Evolutionary conservation across 2,797 vertebrate genomes (phyloP), one percentile per base, ranked within the genome.

Genomic region (Dipus sagitta): DNA sequence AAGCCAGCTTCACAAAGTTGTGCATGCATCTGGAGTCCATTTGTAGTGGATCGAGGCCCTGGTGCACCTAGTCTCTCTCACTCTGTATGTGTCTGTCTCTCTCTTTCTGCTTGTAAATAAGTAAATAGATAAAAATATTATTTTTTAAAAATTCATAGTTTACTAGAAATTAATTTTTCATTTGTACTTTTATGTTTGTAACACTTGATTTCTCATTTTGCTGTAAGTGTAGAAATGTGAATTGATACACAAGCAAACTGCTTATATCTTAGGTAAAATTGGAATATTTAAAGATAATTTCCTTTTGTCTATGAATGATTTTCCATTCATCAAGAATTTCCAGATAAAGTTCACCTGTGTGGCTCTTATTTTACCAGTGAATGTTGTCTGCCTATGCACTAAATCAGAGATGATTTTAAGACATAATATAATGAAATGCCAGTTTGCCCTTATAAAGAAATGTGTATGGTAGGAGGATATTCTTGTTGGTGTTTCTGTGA

Each of bases 401-500:
- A 72, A 13, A 34, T 18, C 15, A 92, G 26, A 76, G 34, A 47
- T 75, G 54, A 95, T 86, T 94, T 93, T 68, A 83, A 93, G 54
- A 52, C 24, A 30, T 86, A 2, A 47, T 91, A 62, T 94, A 96
- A 95, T 95, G 60, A 88, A 60, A 13, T 93, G 0, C 42, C 34
- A 93, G 81, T 77, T 84, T 96, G 62, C 6, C 38, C 9, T 93
- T 54, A 6, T 60, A 77, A 78, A 88, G 34, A 90, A 15, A 85
- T 74, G 34, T 54, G 26, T 26, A 10, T 88, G 32, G 52, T 80
- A 15, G 87, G 62, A 86, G 65, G 28, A 20, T 47, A 80, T 85
- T 32, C 54, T 96, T 47, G 84, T 96, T 97, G 77, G 47, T 89
- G 68, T 95, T 97, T 97, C 65, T 88, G 18, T 91, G 65, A 71